Percentiles rank a stretch among this genome's conserved stretches.
These are phyloP conservation scores for Sebastes cheni DNA, from an alignment of 2,797 vertebrate genomes.

Conservation along the genomic window DNA sequence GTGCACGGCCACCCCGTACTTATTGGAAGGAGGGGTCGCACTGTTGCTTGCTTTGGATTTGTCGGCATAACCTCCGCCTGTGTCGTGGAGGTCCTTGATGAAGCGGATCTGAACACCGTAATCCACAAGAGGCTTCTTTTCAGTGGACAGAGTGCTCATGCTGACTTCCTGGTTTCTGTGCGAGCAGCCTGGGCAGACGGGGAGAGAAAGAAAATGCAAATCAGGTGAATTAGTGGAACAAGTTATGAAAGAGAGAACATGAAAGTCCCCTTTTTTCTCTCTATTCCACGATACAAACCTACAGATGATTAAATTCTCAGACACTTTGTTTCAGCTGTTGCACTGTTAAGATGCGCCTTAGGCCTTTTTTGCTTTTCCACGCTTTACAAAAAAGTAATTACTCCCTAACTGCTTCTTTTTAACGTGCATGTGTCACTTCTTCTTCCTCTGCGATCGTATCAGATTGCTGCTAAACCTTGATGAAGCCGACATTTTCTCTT, in stretches of 20 bases:
- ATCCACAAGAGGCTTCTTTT: slow-evolving; percentile 87
- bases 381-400: background rate
- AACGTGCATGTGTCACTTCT: background rate
- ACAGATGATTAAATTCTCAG: background rate
- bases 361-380: background rate
- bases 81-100: slow-evolving; percentile 89
- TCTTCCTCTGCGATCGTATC: slow-evolving; percentile 23
- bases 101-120: slow-evolving; percentile 98
- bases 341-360: background rate
- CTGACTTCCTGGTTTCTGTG: slow-evolving; percentile 57
- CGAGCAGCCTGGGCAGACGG: slow-evolving; percentile 15
- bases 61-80: slow-evolving; percentile 73
- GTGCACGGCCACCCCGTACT: slow-evolving; percentile 92
- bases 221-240: slow-evolving; percentile 27
- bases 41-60: slow-evolving; percentile 64
- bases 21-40: slow-evolving; percentile 64
- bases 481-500: slow-evolving; percentile 36
- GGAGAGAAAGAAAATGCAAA: slow-evolving; percentile 50
- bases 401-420: background rate
- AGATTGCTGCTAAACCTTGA: slow-evolving; percentile 34
- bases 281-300: background rate
- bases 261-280: background rate
- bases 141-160: slow-evolving; percentile 81
- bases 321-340: background rate
- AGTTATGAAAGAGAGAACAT: background rate